These are phyloP conservation scores for Porphyrio hochstetteri DNA, from an alignment of 2,113 vertebrate genomes.

Conservation along the genomic window DNA sequence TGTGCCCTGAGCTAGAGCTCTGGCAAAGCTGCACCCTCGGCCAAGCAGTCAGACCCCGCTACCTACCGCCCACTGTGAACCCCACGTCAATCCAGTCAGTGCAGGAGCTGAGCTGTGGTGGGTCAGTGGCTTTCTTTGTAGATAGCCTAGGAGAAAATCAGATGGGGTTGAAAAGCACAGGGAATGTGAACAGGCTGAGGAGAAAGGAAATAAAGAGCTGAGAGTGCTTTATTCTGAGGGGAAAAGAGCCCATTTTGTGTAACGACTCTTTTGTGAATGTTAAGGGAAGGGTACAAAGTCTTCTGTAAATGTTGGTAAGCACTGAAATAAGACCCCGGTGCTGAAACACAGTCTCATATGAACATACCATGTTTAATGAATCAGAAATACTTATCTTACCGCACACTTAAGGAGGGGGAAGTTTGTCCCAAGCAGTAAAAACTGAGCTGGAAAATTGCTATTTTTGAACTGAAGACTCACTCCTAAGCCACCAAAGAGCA, in stretches of 20 bases:
- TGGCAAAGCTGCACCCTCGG: not conserved
- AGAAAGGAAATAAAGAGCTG: not conserved
- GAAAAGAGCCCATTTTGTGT: not conserved
- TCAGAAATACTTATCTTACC: not conserved
- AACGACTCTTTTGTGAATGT: not conserved
- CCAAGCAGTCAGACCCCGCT: not conserved
- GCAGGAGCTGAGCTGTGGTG: not conserved
- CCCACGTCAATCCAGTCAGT: not conserved
- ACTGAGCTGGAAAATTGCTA: not conserved
- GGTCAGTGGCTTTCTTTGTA: not conserved
- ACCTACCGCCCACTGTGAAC: not conserved
- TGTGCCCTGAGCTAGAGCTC: accelerated
- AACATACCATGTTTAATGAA: not conserved
- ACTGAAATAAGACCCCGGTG: not conserved
- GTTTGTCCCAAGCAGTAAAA: not conserved
- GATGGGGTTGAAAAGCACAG: not conserved
- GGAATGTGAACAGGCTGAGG: not conserved
- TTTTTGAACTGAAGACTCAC: not conserved
- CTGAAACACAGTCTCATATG: not conserved
- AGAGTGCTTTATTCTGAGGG: not conserved
- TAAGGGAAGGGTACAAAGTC: not conserved
- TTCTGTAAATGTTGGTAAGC: conserved; percentile 11
- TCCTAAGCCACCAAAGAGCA: not conserved
- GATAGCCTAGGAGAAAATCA: not conserved
- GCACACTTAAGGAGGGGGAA: not conserved